Evolutionary conservation across 1,140 invertebrate species (phyloP), one percentile per base, ranked within the genome.

Genomic region (Zophobas atratus): DNA sequence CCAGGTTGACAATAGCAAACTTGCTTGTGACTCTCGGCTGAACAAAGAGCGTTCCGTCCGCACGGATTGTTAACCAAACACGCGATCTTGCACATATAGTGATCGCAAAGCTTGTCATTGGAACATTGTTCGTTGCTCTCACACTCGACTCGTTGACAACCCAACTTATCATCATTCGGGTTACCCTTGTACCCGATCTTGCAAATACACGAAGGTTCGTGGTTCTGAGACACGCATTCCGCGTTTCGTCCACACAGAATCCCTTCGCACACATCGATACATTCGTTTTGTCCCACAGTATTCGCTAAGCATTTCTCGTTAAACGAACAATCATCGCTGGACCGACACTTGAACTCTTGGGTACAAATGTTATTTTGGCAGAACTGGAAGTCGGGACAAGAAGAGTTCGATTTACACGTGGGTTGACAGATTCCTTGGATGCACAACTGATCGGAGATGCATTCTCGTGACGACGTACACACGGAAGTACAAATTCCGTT

Each of bases 1-100:
- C 95, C 95, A 8, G 95, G 94, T 85, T 95, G 94, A 85, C 95
- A 97, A 81, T 93, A 92, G 82, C 95, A 97, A 0, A 91, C 84
- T 83, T 92, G 91, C 78, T 88, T 88, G 82, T 96, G 94, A 81
- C 92, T 91, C 85, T 95, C 92, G 0, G 94, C 93, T 32, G 94
- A 92, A 85, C 95, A 97, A 32, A 97, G 87, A 0, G 95, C 92
- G 86, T 97, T 96, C 32, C 91, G 89, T 5, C 94, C 95, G 81
- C 95, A 97, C 20, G 93, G 91, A 88, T 96, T 95, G 20, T 92
- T 87, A 0, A 91, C 90, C 2, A 95, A 88, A 85, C 96, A 97
- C 36, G 94, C 94, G 77, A 95, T 94, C 88, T 94, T 93, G 85
- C 96, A 97, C 86, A 92, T 93, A 80, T 93, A 91, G 49, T 92